These are phyloP conservation scores for Fabriciana adippe DNA, from an alignment of 2,888 invertebrate genomes.

Conservation along the genomic window DNA sequence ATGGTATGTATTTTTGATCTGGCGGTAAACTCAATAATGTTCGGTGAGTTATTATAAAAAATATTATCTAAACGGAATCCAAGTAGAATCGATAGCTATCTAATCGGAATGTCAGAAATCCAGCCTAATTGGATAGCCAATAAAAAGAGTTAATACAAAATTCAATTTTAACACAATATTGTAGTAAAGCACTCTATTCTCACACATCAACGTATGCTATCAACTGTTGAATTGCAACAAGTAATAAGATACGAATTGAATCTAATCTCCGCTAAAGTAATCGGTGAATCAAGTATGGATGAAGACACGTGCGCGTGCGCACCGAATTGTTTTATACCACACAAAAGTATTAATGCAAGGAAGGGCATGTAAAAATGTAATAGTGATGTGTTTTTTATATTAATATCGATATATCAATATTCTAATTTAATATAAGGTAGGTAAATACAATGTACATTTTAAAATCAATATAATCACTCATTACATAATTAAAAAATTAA, in stretches of 20 bases:
- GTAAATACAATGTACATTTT: no score
- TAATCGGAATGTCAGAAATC: neutral
- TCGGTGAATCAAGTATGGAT: constrained; percentile 61
- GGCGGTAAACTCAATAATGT: no score
- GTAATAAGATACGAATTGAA: constrained; percentile 44
- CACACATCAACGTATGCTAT: constrained; percentile 7
- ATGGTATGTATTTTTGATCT: no score
- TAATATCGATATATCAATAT: no score
- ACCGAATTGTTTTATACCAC: constrained; percentile 66
- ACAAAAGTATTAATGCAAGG: constrained; percentile 65
- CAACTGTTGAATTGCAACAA: constrained; percentile 16
- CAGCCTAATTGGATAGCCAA: neutral
- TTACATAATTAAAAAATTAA: no score
- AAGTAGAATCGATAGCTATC: no score
- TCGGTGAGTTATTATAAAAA: no score
- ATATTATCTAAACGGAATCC: no score
- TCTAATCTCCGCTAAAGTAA: constrained; percentile 63
- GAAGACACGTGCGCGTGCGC: constrained; percentile 67
- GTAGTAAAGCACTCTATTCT: neutral
- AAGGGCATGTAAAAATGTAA: constrained; percentile 53
- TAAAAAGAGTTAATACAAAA: neutral
- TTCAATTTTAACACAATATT: neutral
- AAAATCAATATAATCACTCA: no score
- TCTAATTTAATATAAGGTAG: no score
- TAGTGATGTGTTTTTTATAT: neutral